Evolutionary conservation across 2,797 vertebrate genomes (phyloP).

Genomic region (Remorina albescens): DNA sequence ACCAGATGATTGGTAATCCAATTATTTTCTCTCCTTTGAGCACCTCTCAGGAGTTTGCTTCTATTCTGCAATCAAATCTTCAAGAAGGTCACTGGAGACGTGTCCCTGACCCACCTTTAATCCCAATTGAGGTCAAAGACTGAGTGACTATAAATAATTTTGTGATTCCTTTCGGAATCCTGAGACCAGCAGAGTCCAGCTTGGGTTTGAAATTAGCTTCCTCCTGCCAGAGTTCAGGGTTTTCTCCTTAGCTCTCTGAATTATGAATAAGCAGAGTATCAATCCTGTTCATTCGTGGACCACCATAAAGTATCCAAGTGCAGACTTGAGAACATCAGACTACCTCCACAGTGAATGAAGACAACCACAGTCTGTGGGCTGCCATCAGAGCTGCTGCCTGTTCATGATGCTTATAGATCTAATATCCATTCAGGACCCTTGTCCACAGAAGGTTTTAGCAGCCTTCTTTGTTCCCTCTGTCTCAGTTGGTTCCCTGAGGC

Average conservation of each 20-base stretch:
- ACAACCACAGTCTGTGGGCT: background rate
- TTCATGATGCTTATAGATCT: background rate
- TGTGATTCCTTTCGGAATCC: constrained; percentile 15
- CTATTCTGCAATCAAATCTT: too few relatives aligned
- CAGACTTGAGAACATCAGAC: too few relatives aligned
- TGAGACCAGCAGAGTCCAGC: background rate
- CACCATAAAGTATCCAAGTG: background rate
- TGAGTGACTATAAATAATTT: background rate
- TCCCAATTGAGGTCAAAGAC: too few relatives aligned
- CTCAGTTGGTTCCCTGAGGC: constrained; percentile 56
- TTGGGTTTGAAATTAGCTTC: background rate
- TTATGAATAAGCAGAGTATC: constrained; percentile 17
- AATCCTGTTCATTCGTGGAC: background rate
- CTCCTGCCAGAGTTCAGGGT: background rate
- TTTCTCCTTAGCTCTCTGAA: constrained; percentile 12
- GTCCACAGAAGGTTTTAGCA: constrained; percentile 68
- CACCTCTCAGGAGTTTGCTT: too few relatives aligned
- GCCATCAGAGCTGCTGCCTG: background rate
- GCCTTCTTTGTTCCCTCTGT: constrained; percentile 53
- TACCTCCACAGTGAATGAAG: background rate
- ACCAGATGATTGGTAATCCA: background rate
- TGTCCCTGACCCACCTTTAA: too few relatives aligned
- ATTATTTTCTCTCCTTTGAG: background rate
- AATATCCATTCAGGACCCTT: constrained; percentile 3
- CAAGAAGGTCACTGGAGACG: too few relatives aligned